Evolutionary conservation across 2,888 invertebrate species (phyloP).

Genomic region (Coenonympha glycerion): DNA sequence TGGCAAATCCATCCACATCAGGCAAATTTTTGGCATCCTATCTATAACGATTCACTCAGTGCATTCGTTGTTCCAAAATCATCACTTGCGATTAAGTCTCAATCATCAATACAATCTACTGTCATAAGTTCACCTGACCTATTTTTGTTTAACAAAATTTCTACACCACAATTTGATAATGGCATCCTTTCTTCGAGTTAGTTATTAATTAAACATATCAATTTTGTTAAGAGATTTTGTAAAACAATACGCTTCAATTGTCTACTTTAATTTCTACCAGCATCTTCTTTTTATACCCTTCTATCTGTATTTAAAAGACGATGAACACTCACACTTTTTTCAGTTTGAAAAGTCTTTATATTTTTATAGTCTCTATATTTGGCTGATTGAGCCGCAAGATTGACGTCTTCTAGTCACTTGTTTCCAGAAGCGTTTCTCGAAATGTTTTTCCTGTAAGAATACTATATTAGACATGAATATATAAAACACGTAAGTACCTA

Average conservation of each 20-base stretch:
- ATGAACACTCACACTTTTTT: constrained; percentile 28
- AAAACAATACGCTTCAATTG: too few species aligned
- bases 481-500: background rate
- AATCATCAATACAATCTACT: constrained; percentile 8
- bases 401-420: constrained; percentile 84
- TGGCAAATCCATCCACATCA: constrained; percentile 52
- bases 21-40: constrained; percentile 50
- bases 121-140: constrained; percentile 5
- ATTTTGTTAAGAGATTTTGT: too few species aligned
- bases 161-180: too few species aligned
- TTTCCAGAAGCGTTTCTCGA: constrained; percentile 87
- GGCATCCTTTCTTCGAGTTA: too few species aligned
- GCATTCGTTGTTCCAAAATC: background rate
- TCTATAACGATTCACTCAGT: constrained; percentile 7
- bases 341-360: constrained; percentile 17
- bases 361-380: constrained; percentile 45
- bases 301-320: constrained; percentile 20
- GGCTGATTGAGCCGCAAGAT: constrained; percentile 69
- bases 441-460: constrained; percentile 81
- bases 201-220: too few species aligned
- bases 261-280: constrained; percentile 16
- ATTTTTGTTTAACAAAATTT: too few species aligned
- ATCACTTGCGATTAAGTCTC: background rate
- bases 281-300: constrained; percentile 13
- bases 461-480: constrained; percentile 21